Base-by-base conservation (phyloP, 2,797 vertebrate species). In the Simalia tracyae region DNA sequence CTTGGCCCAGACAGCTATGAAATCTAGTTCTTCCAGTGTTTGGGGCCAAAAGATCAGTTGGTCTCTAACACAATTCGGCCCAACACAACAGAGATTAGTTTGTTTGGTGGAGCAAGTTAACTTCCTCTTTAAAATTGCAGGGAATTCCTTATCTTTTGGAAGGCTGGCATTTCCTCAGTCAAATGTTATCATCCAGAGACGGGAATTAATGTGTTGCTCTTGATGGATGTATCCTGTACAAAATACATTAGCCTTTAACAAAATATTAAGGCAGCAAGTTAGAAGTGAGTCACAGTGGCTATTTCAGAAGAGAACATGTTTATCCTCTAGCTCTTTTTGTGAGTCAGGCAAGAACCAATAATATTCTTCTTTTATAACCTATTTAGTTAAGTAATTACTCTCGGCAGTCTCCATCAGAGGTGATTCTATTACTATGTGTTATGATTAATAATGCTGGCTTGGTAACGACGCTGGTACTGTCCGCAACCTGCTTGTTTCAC, bases 101-200 rank as follows among this genome's bases (percentile, higher is more conserved):
- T 68, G 60, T n/a, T 85, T 59, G 17, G n/a, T 92, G 28, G 12
- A 24, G 50, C 90, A 61, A n/a, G 22, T 64, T 92, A 15, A 5
- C n/a, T 86, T 90, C 24, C 91, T 88, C 60, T 57, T 85, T 94
- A 57, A 81, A 12, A 50, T 7, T n/a, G 22, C 61, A 92, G 61
- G 36, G 50, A 76, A 89, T 86, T 86, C 15, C 1, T 0, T 36
- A 61, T n/a, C 86, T 88, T 90, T 28, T 31, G 56, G 68, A 54
- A 66, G 17, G 31, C 4, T 36, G 28, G 59, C 28, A 12, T 59
- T 60, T 86, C 81, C 11, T 89, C 15, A 84, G 92, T 63, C 1
- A 0, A 66, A 92, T 91, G n/a, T 59, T 85, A 91, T 85, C 56
- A 42, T 46, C 28, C 56, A 86, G 81, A 91, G 28, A 4, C 42